A percentile compares a stretch with the other conserved stretches of the same genome.
Evolutionary conservation across 2,113 vertebrate genomes (phyloP).

Genomic region (Cyrtonyx montezumae): DNA sequence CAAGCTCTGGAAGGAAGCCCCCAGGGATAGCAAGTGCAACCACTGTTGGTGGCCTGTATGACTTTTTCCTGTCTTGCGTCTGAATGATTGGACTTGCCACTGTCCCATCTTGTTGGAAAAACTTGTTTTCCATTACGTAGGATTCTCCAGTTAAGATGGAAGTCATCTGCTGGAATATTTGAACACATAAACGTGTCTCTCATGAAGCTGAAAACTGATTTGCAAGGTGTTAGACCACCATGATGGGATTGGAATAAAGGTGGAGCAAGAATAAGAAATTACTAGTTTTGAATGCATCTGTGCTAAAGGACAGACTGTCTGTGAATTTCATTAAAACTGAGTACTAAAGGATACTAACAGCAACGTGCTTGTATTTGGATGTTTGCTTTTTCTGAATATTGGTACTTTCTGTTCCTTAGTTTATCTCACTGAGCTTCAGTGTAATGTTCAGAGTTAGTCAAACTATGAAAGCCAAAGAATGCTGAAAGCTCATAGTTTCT

Average conservation of each 20-base stretch:
- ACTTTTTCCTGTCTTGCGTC: background rate
- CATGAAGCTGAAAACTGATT: background rate
- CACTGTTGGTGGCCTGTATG: background rate
- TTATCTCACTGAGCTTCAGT: constrained; percentile 1
- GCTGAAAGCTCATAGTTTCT: background rate
- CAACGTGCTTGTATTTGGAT: background rate
- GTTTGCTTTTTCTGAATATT: background rate
- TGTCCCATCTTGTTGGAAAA: background rate
- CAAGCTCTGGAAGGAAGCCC: background rate
- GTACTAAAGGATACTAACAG: background rate
- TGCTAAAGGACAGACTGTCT: background rate
- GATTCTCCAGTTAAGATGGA: background rate
- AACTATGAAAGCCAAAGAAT: background rate
- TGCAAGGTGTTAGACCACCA: background rate
- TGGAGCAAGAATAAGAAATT: background rate
- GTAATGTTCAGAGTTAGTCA: background rate
- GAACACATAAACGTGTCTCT: background rate
- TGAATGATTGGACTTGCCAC: background rate
- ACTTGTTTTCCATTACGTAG: background rate
- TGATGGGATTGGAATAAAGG: background rate
- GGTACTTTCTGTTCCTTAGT: background rate
- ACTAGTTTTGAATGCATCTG: background rate
- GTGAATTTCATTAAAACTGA: background rate
- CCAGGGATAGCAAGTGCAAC: background rate
- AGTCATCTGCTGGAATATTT: background rate